Evolutionary conservation across 2,797 vertebrate species (phyloP).

Genomic region (Harpagifer antarcticus): DNA sequence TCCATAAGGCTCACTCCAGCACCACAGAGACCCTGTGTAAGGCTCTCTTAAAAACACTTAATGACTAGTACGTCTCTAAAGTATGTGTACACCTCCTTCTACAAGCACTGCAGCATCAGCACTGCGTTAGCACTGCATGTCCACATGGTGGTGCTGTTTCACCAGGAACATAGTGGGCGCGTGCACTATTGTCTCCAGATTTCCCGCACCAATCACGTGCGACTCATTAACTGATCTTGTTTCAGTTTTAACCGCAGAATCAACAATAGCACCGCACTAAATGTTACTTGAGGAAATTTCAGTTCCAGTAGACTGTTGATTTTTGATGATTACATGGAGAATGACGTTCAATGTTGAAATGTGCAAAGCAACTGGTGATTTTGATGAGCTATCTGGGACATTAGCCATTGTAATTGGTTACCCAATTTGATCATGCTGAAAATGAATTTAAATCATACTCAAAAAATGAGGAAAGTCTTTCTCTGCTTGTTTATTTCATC

Average conservation of each 20-base stretch:
- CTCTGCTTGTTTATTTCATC: slow-evolving; percentile 86
- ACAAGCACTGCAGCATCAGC: slow-evolving; percentile 73
- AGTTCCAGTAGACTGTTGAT: slow-evolving; percentile 63
- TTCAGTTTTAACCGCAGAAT: slow-evolving; percentile 71
- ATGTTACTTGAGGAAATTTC: slow-evolving; percentile 70
- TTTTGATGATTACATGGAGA: slow-evolving; percentile 61
- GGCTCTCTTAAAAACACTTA: slow-evolving; percentile 70
- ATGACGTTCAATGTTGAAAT: slow-evolving; percentile 63
- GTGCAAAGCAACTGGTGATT: slow-evolving; percentile 70
- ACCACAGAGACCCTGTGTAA: slow-evolving; percentile 54
- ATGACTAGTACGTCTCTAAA: slow-evolving; percentile 75
- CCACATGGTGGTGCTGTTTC: slow-evolving; percentile 73
- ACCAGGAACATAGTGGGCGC: slow-evolving; percentile 59
- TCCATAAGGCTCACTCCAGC: slow-evolving; percentile 65
- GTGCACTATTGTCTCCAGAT: slow-evolving; percentile 57
- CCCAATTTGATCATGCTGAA: slow-evolving; percentile 70
- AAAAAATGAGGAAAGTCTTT: slow-evolving; percentile 69
- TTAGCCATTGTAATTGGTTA: slow-evolving; percentile 68
- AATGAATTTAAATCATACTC: slow-evolving; percentile 68
- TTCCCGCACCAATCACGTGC: slow-evolving; percentile 45
- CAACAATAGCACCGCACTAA: slow-evolving; percentile 65
- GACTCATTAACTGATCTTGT: slow-evolving; percentile 57
- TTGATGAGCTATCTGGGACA: slow-evolving; percentile 68
- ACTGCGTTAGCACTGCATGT: slow-evolving; percentile 75
- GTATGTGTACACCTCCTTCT: slow-evolving; percentile 64